These are phyloP conservation scores for Acromyrmex echinatior DNA, from an alignment of 1,140 invertebrate genomes.

Conservation along the genomic window DNA sequence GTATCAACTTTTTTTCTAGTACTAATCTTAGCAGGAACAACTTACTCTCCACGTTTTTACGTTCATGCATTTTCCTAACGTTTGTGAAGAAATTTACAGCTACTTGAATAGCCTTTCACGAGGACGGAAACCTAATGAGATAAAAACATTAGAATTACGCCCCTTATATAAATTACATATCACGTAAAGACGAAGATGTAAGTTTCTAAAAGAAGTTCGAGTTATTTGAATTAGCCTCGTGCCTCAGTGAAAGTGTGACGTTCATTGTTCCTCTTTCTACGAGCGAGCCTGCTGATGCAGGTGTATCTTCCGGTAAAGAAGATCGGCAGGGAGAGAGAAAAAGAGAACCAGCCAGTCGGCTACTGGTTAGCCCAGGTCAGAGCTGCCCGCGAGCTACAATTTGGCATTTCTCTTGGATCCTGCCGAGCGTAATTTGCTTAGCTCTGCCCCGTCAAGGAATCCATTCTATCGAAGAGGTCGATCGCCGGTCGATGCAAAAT, in stretches of 20 bases:
- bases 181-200: not conserved
- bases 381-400: constrained; percentile 71
- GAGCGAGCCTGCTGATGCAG: constrained; percentile 28
- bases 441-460: constrained; percentile 49
- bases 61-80: not conserved
- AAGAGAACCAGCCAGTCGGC: constrained; percentile 50
- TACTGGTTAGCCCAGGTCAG: constrained; percentile 77
- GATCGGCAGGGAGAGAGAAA: constrained; percentile 18
- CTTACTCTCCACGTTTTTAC: not conserved
- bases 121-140: not conserved
- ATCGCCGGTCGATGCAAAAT: constrained; percentile 19
- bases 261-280: not conserved
- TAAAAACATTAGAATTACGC: constrained; percentile 1
- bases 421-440: constrained; percentile 63
- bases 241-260: constrained; percentile 45
- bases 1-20: not conserved
- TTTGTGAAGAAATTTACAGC: not conserved
- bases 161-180: not conserved
- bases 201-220: not conserved
- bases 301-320: constrained; percentile 52
- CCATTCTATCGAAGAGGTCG: constrained; percentile 23
- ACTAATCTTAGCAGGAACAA: not conserved
- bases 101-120: not conserved
- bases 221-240: not conserved
- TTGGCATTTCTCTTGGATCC: constrained; percentile 65